These are phyloP conservation scores for Galeopsomyia nigrocyanea DNA, from an alignment of 2,888 invertebrate species.

Conservation along the genomic window DNA sequence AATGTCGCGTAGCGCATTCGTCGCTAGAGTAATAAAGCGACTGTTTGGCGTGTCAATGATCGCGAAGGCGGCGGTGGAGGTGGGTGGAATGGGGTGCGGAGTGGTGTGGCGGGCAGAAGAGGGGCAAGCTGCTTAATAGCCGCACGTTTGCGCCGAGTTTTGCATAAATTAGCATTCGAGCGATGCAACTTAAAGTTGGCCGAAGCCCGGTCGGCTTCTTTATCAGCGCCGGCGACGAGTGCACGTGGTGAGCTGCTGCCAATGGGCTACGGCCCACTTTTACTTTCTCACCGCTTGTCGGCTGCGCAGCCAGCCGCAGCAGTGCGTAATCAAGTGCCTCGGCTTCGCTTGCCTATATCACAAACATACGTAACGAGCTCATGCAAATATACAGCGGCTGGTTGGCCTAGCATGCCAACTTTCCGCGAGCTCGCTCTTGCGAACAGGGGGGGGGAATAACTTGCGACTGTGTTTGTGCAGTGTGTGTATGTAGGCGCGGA, in stretches of 20 bases:
- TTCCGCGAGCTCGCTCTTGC: background rate
- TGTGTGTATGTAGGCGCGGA: too few species aligned
- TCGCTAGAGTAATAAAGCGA: too few species aligned
- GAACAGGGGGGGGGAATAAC: background rate
- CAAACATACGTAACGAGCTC: too few species aligned
- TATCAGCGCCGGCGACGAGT: too few species aligned
- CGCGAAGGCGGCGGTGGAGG: background rate
- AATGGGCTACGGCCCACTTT: too few species aligned
- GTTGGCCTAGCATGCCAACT: background rate
- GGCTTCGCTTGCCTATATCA: background rate
- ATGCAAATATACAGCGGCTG: too few species aligned
- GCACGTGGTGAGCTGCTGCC: too few species aligned
- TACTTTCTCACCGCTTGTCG: too few species aligned
- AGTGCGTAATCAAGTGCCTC: background rate
- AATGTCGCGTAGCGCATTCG: too few species aligned
- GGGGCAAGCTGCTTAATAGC: conserved; percentile 67
- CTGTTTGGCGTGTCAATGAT: conserved; percentile 18
- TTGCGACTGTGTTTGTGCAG: too few species aligned
- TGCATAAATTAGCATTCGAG: conserved; percentile 65
- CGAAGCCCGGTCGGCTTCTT: too few species aligned
- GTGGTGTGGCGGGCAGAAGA: conserved; percentile 56
- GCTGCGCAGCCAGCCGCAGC: conserved; percentile 5
- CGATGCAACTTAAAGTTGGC: too few species aligned
- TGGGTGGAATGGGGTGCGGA: conserved; percentile 56
- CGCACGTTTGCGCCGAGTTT: conserved; percentile 60